Base-by-base conservation (phyloP, 2,797 vertebrate genomes). In the Rousettus madagascariensis region DNA sequence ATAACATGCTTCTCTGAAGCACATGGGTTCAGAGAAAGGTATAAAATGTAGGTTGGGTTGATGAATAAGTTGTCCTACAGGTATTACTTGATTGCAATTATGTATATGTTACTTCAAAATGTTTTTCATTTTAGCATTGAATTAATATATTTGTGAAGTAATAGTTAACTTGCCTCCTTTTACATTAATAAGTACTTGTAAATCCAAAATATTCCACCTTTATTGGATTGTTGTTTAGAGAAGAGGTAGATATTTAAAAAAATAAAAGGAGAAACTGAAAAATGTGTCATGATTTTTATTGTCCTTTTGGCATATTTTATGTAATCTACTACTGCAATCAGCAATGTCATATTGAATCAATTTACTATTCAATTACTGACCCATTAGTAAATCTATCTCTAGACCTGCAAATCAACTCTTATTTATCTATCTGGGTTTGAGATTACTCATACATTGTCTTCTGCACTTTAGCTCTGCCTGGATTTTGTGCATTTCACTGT, bases 181-280 rank as follows among this genome's bases (percentile, higher is more conserved):
- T 82, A 41, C 57, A 49, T 78, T 57, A 65, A 57, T 91, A 22
- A 77, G 3, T 55, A 11, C 74, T 80, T 28, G 36, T 71, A 74
- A 59, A 36, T n/a, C 24, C 59, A 93, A 46, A 59, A 30, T 79
- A 66, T 59, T 30, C 10, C 49, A 46, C 26, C 59, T 80, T 90
- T 53, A 66, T 19, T 51, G 53, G 16, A 75, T n/a, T 59, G 2
- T 69, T n/a, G 5, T 82, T 77, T 83, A 77, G 79, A 89, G 16
- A 2, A 65, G n/a, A 95, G 26, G 20, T 41, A 77, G 49, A 74
- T 59, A 66, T 38, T 80, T 36, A 77, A 63, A 80, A 89, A 88
- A 80, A 79, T 49, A 69, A 75, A 88, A 86, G 28, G 63, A 86
- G 57, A 71, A 78, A 36, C n/a, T 68, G 28, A 93, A 85, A 93